These are phyloP conservation scores for Pseudomyrmex cubaensis DNA, from an alignment of 1,140 invertebrate genomes.

Conservation along the genomic window DNA sequence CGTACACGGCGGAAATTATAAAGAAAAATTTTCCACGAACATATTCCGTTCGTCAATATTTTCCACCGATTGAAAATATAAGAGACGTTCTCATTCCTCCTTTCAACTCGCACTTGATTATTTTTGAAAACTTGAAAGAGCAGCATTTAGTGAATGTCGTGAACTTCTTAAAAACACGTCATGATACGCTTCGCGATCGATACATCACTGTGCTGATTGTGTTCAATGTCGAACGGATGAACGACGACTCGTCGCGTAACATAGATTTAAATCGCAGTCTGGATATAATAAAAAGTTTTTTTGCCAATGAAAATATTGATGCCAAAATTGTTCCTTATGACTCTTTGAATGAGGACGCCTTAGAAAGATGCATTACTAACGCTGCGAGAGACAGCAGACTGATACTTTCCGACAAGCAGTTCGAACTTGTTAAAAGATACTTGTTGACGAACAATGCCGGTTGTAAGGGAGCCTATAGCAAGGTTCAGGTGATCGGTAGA, in stretches of 20 bases:
- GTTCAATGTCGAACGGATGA: constrained; percentile 76
- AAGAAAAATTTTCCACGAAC: constrained; percentile 69
- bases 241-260: constrained; percentile 62
- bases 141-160: constrained; percentile 67
- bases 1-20: constrained; percentile 80
- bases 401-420: constrained; percentile 64
- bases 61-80: constrained; percentile 44
- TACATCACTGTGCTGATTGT: constrained; percentile 76
- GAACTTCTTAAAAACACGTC: constrained; percentile 60
- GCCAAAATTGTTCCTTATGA: constrained; percentile 70
- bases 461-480: constrained; percentile 82
- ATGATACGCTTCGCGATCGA: constrained; percentile 50
- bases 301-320: constrained; percentile 64
- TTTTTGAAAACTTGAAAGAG: constrained; percentile 79
- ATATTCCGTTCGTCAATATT: constrained; percentile 70
- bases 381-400: constrained; percentile 68
- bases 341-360: constrained; percentile 63
- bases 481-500: constrained; percentile 76
- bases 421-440: constrained; percentile 69
- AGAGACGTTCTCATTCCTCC: constrained; percentile 58
- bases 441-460: constrained; percentile 75
- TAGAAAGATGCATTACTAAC: constrained; percentile 78
- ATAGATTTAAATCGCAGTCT: constrained; percentile 70
- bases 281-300: constrained; percentile 58
- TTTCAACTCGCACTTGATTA: constrained; percentile 76